phyloP scores from a whole-genome alignment of 1,140 invertebrate species.

The Cotesia typhae region DNA sequence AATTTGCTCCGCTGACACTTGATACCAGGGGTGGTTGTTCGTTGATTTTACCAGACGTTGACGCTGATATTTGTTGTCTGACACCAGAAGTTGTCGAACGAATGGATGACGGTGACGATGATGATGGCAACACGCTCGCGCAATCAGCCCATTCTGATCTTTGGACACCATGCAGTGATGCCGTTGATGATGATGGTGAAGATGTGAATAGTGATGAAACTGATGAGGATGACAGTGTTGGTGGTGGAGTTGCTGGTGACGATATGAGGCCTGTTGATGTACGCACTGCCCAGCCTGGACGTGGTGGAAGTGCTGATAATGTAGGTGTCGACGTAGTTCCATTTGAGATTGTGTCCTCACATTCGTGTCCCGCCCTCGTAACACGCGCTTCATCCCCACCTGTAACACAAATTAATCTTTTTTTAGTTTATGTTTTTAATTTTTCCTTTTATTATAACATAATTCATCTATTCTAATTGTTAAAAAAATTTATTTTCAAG shows the following conservation, averaged over 20 bases:
- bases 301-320: slow-evolving; percentile 66
- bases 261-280: slow-evolving; percentile 55
- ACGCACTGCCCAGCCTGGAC: slow-evolving; percentile 66
- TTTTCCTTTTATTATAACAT: no score
- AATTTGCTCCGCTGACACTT: slow-evolving; percentile 5
- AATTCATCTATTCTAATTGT: no score
- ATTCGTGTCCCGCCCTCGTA: slow-evolving; percentile 65
- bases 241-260: slow-evolving; percentile 43
- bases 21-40: neutral
- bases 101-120: slow-evolving; percentile 14
- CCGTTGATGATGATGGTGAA: slow-evolving; percentile 43
- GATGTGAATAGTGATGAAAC: slow-evolving; percentile 48
- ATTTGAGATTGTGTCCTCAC: slow-evolving; percentile 67
- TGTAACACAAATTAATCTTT: slow-evolving; percentile 44
- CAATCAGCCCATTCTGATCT: slow-evolving; percentile 25
- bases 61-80: neutral
- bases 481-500: no score
- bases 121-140: neutral
- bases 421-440: neutral
- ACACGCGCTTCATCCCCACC: slow-evolving; percentile 66
- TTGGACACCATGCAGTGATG: slow-evolving; percentile 6
- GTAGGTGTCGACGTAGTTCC: slow-evolving; percentile 69
- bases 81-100: slow-evolving; percentile 10
- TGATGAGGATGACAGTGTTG: slow-evolving; percentile 29
- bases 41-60: neutral